These are phyloP conservation scores for Columbina picui DNA, from an alignment of 2,113 vertebrate species.

Conservation along the genomic window DNA sequence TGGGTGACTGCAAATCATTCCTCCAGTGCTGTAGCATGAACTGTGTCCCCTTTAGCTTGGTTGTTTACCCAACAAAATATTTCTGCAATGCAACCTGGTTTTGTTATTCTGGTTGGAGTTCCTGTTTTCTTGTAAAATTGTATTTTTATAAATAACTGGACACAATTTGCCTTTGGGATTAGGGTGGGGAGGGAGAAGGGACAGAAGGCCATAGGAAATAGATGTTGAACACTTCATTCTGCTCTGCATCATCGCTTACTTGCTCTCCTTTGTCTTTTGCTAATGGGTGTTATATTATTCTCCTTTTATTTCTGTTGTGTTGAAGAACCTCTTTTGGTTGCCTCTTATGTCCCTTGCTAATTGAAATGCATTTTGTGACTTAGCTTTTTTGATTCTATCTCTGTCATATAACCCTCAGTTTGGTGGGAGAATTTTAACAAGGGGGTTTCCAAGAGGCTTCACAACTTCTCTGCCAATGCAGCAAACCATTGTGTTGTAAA, in stretches of 20 bases:
- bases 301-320: not conserved
- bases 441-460: slow-evolving; percentile 46
- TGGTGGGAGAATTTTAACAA: slow-evolving; percentile 40
- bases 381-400: slow-evolving; percentile 30
- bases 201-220: not conserved
- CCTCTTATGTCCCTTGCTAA: not conserved
- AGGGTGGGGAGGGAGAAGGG: rapidly evolving
- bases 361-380: not conserved
- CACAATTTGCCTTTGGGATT: not conserved
- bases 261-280: slow-evolving; percentile 1
- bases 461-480: slow-evolving; percentile 43
- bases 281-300: not conserved
- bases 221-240: not conserved
- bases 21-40: not conserved
- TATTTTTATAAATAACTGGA: not conserved
- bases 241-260: not conserved
- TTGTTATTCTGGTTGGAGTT: not conserved
- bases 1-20: not conserved
- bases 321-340: not conserved
- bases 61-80: not conserved
- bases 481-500: slow-evolving; percentile 47
- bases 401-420: not conserved
- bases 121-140: not conserved
- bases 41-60: not conserved
- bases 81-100: not conserved